Base-by-base conservation (phyloP, 2,113 vertebrate genomes). In the Microtus montanus region DNA sequence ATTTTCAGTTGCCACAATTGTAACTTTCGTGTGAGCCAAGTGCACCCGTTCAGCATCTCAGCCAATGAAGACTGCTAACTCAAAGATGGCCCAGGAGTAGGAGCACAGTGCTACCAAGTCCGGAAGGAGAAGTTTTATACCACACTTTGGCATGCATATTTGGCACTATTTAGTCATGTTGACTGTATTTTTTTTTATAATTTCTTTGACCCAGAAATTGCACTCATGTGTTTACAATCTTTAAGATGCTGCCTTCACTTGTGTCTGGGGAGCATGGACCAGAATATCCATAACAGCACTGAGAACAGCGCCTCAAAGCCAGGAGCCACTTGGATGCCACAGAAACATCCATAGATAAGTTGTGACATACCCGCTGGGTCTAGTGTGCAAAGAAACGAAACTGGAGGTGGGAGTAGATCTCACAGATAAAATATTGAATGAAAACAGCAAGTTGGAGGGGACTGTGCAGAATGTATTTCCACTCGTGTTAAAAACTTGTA, bases 171-270 rank as follows among this genome's bases (percentile, higher is more conserved):
- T 68, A 83, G 33, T 89, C 35, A 44, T 64, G 22, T 79, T 91
- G 88, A 74, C 84, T 17, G 12, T 41, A 5, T 49, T 15, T 61
- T 17, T 61, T 54, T 41, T 49, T 10, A n/a, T n/a, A 73, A 77
- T 58, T 30, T 77, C 35, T 91, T 85, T 93, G 95, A 73, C 66
- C 19, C 90, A 93, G 90, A 95, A 91, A 89, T 71, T 90, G 33
- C 2, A 33, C 63, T 82, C 22, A 24, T 38, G 38, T 19, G 14
- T 84, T 26, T 83, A 41, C 11, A 71, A 79, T 88, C 70, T 96
- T 44, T 47, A 20, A 68, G 49, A 38, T 10, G 61, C 20, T 66
- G 44, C 24, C 35, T 68, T 66, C 13, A 13, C 83, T 20, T n/a
- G 11, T 64, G 22, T 30, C 61, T 63, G 64, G 26, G 26, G 78